Base-by-base conservation (phyloP, 2,113 vertebrate species). In the Xyrauchen texanus region DNA sequence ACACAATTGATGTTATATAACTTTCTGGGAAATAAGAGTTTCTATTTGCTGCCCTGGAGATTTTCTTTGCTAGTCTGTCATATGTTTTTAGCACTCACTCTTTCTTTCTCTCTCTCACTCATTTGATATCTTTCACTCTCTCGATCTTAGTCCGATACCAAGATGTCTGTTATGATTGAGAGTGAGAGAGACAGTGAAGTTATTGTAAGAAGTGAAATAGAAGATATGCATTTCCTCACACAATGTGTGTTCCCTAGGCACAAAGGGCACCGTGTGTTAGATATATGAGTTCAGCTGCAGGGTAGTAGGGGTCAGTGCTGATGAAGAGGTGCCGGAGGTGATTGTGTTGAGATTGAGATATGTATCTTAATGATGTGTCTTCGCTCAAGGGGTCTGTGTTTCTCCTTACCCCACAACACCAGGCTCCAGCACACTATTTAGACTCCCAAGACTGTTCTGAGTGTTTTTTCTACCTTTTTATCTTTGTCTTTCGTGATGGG, bases 321-420 rank as follows among this genome's bases (percentile, higher is more conserved):
- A 77, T 73, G 73, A 79, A 77, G 66, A 81, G 70, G 57, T 52
- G 60, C 44, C 69, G 53, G 71, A 51, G 69, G 75, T 81, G 81
- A 70, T 76, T 15, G 68, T 74, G 61, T 53, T 67, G 68, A 67
- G 53, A 77, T 84, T 80, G 71, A 83, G 77, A 79, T 76, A 80
- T 85, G 76, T 65, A 4, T 85, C 83, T 81, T 72, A 62, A 78
- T 86, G 85, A 83, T 82, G 77, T 61, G 80, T 79, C 52, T 83
- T 77, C 77, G 74, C 72, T 78, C 63, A 80, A 78, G 44, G 60
- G 46, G 8, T 49, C 16, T 15, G 52, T 16, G 45, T 64, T 55
- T 76, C 45, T 81, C 53, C n/a, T 47, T 16, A 51, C 58, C 46
- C 13, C 63, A n/a, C n/a, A n/a, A n/a, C n/a, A n/a, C n/a, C n/a